A percentile compares a stretch with the other conserved stretches of the same genome.
Evolutionary conservation across 2,797 vertebrate genomes (phyloP).

Genomic region (Echiichthys vipera): DNA sequence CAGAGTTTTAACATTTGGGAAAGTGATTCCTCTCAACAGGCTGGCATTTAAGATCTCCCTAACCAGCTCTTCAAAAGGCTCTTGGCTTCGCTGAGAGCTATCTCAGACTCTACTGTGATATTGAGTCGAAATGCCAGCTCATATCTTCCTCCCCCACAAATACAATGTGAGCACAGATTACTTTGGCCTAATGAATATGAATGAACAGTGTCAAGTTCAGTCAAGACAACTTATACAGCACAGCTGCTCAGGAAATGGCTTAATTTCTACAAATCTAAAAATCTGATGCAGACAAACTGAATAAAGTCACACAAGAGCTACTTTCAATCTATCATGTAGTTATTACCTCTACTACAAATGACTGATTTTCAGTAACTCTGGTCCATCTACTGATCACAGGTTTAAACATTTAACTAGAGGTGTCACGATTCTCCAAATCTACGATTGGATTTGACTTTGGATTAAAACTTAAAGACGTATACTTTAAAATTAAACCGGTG

Average conservation of each 20-base stretch:
- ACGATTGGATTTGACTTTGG: no score
- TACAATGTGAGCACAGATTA: constrained; percentile 39
- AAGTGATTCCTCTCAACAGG: constrained; percentile 48
- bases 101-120: constrained; percentile 44
- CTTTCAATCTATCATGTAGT: neutral
- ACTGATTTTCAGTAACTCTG: constrained; percentile 12
- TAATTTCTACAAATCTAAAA: constrained; percentile 13
- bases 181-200: constrained; percentile 42
- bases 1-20: constrained; percentile 44
- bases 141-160: constrained; percentile 47
- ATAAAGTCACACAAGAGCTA: constrained; percentile 17
- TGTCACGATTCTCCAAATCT: no score
- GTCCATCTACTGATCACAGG: constrained; percentile 22
- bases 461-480: no score
- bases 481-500: no score
- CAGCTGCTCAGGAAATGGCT: constrained; percentile 12
- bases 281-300: constrained; percentile 10
- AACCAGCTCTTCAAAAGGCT: constrained; percentile 47
- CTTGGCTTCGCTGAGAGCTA: constrained; percentile 40
- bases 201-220: constrained; percentile 37
- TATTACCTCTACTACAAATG: constrained; percentile 11
- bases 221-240: neutral
- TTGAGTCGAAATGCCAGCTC: constrained; percentile 59
- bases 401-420: no score
- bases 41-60: constrained; percentile 59